Evolutionary conservation across 1,140 invertebrate genomes (phyloP).

Genomic region (Lordiphosa stackelbergi): DNA sequence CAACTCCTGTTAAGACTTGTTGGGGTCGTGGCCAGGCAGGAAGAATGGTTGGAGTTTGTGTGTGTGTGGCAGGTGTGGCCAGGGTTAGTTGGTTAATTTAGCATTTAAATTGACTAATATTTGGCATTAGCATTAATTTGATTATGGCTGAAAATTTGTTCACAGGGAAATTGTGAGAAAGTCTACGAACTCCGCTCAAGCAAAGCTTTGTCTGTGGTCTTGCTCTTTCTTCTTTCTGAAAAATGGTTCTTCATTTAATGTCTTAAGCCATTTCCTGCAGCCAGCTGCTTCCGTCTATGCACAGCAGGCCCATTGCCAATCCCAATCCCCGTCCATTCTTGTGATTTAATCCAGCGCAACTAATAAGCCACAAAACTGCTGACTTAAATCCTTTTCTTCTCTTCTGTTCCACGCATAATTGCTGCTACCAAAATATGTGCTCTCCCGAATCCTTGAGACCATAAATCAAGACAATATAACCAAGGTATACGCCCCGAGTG

Average conservation of each 20-base stretch:
- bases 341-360: conserved; percentile 65
- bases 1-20: conserved; percentile 17
- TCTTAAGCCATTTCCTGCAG: conserved; percentile 8
- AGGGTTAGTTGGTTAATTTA: conserved; percentile 10
- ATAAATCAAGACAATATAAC: conserved; percentile 59
- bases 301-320: conserved; percentile 18
- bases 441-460: conserved; percentile 19
- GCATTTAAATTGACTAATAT: conserved; percentile 19
- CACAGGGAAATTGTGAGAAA: not conserved
- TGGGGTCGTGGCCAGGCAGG: conserved; percentile 8
- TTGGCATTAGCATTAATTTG: conserved; percentile 9
- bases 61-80: conserved; percentile 26
- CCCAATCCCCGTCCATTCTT: conserved; percentile 37
- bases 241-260: too few relatives aligned
- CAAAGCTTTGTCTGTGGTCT: not conserved
- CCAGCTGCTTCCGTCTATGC: conserved; percentile 61
- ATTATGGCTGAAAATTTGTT: not conserved
- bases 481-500: conserved; percentile 21
- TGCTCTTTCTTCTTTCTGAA: not conserved
- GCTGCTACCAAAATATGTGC: conserved; percentile 40
- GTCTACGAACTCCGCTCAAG: too few relatives aligned
- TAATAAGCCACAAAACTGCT: conserved; percentile 62
- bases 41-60: not conserved
- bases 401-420: conserved; percentile 26
- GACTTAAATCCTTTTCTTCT: conserved; percentile 65